Base-by-base conservation (phyloP, 2,888 invertebrate species). In the Tortricodes alternella region DNA sequence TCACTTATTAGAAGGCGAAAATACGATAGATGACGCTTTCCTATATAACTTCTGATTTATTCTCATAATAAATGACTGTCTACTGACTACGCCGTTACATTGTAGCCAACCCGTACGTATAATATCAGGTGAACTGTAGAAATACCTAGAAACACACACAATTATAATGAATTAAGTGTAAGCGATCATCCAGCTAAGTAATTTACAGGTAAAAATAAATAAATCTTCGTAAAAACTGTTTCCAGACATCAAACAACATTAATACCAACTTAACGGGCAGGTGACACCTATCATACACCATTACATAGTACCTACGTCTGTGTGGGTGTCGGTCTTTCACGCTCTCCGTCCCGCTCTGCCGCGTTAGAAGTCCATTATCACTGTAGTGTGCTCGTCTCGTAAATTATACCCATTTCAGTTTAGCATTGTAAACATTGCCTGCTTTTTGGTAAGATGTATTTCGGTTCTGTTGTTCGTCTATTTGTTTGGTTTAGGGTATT, bases 311-410 rank as follows among this genome's bases (percentile, higher is more conserved):
- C 2, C 8, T 5, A 7, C 34, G 34, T 15, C 11, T 44, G 44
- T 29, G 44, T 44, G 44, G n/a, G 44, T 29, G 44, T n/a, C n/a
- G n/a, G n/a, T n/a, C n/a, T n/a, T n/a, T n/a, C n/a, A n/a, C n/a
- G n/a, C 29, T 1, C 3, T 44, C 9, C 11, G 11, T 44, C 44
- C 11, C 44, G 44, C 44, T 44, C 44, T 18, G 1, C 8, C 6
- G 27, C 34, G 49, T 74, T 71, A 70, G 68, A 73, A 77, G 79
- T 80, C 80, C 76, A 85, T 85, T 84, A 85, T 79, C 75, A 75
- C 15, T 79, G 73, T 49, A 23, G 49, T 18, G 27, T 37, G 44
- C 44, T 56, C 49, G 48, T 53, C 55, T 35, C 34, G 11, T 18
- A 32, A 37, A 38, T 35, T 44, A 49, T 56, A 56, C 49, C 34